Base-by-base conservation (phyloP, 2,888 invertebrate genomes). In the Xestia c-nigrum region DNA sequence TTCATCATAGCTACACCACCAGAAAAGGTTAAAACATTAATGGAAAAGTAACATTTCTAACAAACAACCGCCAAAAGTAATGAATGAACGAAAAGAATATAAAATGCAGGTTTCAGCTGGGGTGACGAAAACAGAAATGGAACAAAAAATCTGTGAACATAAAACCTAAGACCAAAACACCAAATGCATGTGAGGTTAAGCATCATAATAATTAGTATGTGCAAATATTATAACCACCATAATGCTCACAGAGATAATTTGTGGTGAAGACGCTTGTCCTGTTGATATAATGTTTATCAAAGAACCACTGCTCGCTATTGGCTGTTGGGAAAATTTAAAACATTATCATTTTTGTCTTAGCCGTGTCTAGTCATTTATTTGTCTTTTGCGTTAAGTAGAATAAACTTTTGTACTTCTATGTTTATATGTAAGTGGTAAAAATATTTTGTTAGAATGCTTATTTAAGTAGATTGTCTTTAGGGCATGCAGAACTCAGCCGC, bases 221-320 rank as follows among this genome's bases (percentile, higher is more conserved):
- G 88, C 87, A 89, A 89, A 85, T 81, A 84, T 84, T 80, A 80
- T 76, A 90, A 87, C 87, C 89, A 61, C 61, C 19, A 19, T 89
- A 89, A 91, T 96, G 96, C 96, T 96, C 96, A 96, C 96, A 90
- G 96, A 93, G 88, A 96, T 89, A 77, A 96, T 93, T 88, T 96
- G 96, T 83, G 96, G 96, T 73, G 96, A 95, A 24, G 96, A 95
- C 52, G 96, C 96, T 92, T 96, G 96, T 78, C 96, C 96, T 19
- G 96, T 96, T 43, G 96, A 96, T 93, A 96, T 96, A 84, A 96
- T 96, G 94, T 96, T 96, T 94, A 96, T 96, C 91, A 96, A 92
- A 84, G 96, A 96, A 87, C 95, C 95, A 94, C 96, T 96, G 96
- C 96, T 95, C 81, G 89, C 94, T 91, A 96, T 94, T 59, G 96